These are phyloP conservation scores for Coryphaenoides rupestris DNA, from an alignment of 2,113 vertebrate genomes.

Conservation along the genomic window DNA sequence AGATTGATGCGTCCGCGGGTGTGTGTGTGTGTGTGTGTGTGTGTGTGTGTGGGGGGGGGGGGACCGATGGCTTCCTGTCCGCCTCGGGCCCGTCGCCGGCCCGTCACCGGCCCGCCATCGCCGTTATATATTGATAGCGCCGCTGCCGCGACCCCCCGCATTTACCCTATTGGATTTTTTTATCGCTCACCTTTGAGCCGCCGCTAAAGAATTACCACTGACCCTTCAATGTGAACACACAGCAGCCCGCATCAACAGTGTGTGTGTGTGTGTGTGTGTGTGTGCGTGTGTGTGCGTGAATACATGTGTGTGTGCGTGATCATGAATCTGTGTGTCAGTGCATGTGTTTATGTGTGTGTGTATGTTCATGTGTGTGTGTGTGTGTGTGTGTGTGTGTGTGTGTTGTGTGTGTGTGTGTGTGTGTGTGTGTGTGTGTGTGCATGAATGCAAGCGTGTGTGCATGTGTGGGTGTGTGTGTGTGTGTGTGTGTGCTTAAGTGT, in stretches of 20 bases:
- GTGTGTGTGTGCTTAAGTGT: not conserved
- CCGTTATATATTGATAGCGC: slow-evolving; percentile 76
- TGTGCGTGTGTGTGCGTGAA: slow-evolving; percentile 29
- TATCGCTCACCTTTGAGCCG: slow-evolving; percentile 84
- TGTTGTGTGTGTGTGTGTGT: slow-evolving; percentile 26
- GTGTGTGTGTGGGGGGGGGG: too few species aligned
- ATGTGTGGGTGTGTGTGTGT: slow-evolving; percentile 6
- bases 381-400: not conserved
- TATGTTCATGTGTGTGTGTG: not conserved
- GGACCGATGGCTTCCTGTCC: slow-evolving; percentile 74
- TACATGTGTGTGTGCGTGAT: slow-evolving; percentile 39
- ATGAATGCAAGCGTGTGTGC: slow-evolving; percentile 10
- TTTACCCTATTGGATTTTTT: slow-evolving; percentile 86
- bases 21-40: too few species aligned
- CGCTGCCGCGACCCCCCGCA: slow-evolving; percentile 71
- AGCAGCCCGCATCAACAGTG: slow-evolving; percentile 10
- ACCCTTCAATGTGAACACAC: slow-evolving; percentile 76
- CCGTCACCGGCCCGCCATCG: slow-evolving; percentile 80
- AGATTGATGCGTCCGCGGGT: slow-evolving; percentile 69
- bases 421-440: slow-evolving; percentile 41
- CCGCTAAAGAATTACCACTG: slow-evolving; percentile 81
- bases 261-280: slow-evolving; percentile 11
- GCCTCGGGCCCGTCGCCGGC: slow-evolving; percentile 85
- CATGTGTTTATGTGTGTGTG: slow-evolving; percentile 5
- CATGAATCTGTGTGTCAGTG: not conserved